Evolutionary conservation across 2,113 vertebrate species (phyloP), one percentile per base, ranked within the genome.

Genomic region (Nycticebus coucang): DNA sequence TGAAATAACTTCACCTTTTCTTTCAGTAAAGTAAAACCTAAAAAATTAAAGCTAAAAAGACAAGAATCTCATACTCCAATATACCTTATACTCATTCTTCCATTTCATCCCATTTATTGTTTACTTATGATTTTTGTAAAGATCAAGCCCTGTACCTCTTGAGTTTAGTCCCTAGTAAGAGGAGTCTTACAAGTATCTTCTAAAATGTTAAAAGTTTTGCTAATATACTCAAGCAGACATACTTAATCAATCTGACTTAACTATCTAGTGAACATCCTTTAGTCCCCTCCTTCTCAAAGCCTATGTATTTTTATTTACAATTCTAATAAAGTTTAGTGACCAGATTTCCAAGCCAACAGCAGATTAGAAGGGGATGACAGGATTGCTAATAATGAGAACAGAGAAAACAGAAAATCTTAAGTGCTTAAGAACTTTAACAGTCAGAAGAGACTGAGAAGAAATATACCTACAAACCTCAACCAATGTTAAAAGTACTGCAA

Each of bases 41-140:
- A 92, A 93, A 59, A 80, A 35, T n/a, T 85, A 28, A 93, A 68
- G 57, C 59, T 91, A 80, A 91, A 93, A 62, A 77, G 26, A 60
- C 69, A 30, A 33, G 68, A 82, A 59, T 77, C 13, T 50, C 22
- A 87, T 12, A 82, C 69, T 91, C 22, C 22, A 91, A 75, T 81
- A 94, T 45, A 91, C 13, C 22, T 85, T 68, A 81, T 66, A 69
- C 10, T 53, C 87, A 87, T 77, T 77, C 45, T 91, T 62, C 33
- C 22, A 55, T 69, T 82, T 71, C 75, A 75, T 13, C 80, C 37
- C 7, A 82, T 82, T 69, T 77, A 75, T 55, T 91, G 18, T n/a
- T 87, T 90, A 77, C n/a, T 87, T 17, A 30, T 82, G 33, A 50
- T 41, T 93, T 90, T 89, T 86, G 7, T 45, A 59, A 33, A 55